phyloP scores from a whole-genome alignment of 2,888 invertebrate genomes.

The Parasteatoda lunata region DNA sequence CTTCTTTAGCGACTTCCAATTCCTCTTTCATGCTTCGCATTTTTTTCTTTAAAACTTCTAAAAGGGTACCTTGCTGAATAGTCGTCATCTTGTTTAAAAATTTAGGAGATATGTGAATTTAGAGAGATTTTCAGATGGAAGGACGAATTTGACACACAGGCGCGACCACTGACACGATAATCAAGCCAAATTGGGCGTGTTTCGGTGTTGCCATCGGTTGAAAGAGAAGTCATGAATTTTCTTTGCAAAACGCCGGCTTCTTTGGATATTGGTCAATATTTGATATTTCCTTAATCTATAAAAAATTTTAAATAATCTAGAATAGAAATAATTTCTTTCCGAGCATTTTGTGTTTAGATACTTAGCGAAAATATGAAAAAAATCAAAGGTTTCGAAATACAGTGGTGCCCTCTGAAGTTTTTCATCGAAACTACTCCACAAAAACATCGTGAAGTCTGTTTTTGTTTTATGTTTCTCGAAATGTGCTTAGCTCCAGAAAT shows the following conservation, averaged over 20 bases:
- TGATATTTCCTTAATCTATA: not conserved
- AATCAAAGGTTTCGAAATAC: too few species aligned
- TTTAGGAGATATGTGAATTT: slow-evolving; percentile 15
- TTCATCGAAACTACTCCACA: too few species aligned
- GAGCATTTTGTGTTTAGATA: too few species aligned
- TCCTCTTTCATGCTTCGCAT: slow-evolving; percentile 99
- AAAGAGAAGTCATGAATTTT: not conserved
- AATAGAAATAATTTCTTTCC: too few species aligned
- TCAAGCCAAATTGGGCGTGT: slow-evolving; percentile 65
- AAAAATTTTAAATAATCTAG: too few species aligned
- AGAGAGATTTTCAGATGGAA: not conserved
- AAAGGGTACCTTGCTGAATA: slow-evolving; percentile 87
- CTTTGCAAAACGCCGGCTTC: not conserved
- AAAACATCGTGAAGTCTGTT: too few species aligned
- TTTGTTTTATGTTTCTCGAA: too few species aligned
- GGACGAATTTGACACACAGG: slow-evolving; percentile 30
- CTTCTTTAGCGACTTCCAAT: slow-evolving; percentile 98
- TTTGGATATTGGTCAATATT: not conserved
- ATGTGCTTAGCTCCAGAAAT: too few species aligned
- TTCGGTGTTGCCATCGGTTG: slow-evolving; percentile 42
- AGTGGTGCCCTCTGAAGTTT: too few species aligned
- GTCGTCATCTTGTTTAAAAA: slow-evolving; percentile 70
- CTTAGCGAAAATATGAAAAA: too few species aligned
- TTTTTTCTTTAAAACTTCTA: slow-evolving; percentile 99
- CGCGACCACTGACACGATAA: slow-evolving; percentile 57